These are phyloP conservation scores for Leptinotarsa undecemlineata DNA, from an alignment of 1,140 invertebrate species.

Conservation along the genomic window DNA sequence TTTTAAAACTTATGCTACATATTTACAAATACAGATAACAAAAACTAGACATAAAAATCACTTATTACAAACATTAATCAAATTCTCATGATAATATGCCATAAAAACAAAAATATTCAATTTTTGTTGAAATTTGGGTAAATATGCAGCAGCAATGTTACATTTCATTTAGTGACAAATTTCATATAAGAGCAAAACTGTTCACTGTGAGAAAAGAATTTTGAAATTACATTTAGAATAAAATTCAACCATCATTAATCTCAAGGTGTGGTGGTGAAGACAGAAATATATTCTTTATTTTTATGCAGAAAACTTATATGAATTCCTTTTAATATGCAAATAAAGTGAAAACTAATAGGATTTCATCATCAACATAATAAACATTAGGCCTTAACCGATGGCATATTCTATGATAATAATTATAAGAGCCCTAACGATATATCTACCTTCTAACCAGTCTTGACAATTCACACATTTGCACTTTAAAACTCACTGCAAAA, in stretches of 20 bases:
- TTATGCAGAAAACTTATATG: too few relatives aligned
- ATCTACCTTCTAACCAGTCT: conserved; percentile 52
- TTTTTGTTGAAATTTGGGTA: too few relatives aligned
- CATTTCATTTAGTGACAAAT: too few relatives aligned
- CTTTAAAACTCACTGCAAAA: conserved; percentile 29
- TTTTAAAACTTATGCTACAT: conserved; percentile 41
- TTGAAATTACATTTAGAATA: too few relatives aligned
- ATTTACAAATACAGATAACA: conserved; percentile 39
- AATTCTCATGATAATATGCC: background rate
- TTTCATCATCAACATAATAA: background rate
- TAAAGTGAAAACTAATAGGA: background rate
- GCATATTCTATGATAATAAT: background rate
- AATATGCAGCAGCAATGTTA: too few relatives aligned
- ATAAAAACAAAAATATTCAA: too few relatives aligned
- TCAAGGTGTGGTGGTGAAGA: too few relatives aligned
- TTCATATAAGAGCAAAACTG: too few relatives aligned
- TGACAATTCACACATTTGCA: conserved; percentile 50
- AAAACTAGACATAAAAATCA: conserved; percentile 23
- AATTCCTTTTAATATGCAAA: too few relatives aligned
- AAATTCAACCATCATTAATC: too few relatives aligned
- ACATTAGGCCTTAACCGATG: background rate
- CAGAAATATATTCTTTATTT: too few relatives aligned
- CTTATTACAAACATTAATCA: conserved; percentile 9
- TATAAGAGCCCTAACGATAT: conserved; percentile 30
- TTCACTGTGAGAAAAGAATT: too few relatives aligned